Percentiles rank a stretch among this genome's conserved stretches.
Conservation (phyloP, 2,888 invertebrate genomes). For the Tipula vernalis region DNA sequence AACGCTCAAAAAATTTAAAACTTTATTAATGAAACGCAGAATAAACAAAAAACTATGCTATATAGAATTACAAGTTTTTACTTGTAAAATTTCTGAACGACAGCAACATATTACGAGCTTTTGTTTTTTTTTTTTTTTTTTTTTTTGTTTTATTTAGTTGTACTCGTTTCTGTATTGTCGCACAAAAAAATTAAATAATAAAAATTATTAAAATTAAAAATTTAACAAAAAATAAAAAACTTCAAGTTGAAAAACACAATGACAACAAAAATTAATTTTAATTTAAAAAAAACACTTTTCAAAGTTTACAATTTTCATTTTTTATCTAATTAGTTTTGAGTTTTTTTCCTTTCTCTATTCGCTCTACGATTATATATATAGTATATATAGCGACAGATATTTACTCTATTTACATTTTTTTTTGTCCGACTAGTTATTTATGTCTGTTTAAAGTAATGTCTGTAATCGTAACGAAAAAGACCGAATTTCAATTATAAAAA, state of each 20-base stretch:
- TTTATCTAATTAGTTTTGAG: not conserved
- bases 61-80: not conserved
- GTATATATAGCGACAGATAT: not conserved
- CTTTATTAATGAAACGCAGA: not conserved
- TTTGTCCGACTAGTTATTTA: not conserved
- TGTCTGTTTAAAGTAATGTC: not conserved
- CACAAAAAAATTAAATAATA: not conserved
- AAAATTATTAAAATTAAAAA: slow-evolving; percentile 4
- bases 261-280: not conserved
- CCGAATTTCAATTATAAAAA: not conserved
- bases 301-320: not conserved
- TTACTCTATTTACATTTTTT: not conserved
- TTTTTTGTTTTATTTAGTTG: not conserved
- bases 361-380: not conserved
- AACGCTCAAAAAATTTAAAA: not conserved
- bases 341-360: not conserved
- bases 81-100: not conserved
- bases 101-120: not conserved
- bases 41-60: not conserved
- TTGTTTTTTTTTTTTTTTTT: not conserved
- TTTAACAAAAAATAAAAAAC: not conserved
- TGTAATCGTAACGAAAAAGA: not conserved
- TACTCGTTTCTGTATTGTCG: not conserved
- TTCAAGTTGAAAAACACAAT: not conserved
- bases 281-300: not conserved